Percentiles rank a stretch among this genome's conserved stretches.
Conservation (phyloP, 2,888 invertebrate genomes). For the Lacanobia wlatinum region DNA sequence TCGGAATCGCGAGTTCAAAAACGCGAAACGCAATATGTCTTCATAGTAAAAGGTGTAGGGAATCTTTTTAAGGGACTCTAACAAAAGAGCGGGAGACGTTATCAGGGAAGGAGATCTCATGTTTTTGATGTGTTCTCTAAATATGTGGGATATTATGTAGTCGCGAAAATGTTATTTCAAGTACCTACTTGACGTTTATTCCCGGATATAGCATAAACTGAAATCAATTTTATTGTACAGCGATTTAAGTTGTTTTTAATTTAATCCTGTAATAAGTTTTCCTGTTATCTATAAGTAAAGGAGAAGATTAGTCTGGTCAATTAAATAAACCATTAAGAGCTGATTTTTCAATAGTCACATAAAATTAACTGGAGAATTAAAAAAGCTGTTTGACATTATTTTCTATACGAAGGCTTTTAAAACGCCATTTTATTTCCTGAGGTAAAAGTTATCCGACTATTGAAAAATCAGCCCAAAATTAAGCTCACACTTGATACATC, state of each 20-base stretch:
- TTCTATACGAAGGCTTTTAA: too few relatives aligned
- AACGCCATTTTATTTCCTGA: not conserved
- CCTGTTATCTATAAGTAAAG: too few relatives aligned
- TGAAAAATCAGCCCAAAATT: too few relatives aligned
- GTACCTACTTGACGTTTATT: constrained; percentile 18
- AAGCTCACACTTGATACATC: too few relatives aligned
- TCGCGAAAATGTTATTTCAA: constrained; percentile 37
- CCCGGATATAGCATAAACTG: constrained; percentile 6
- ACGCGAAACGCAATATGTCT: constrained; percentile 91
- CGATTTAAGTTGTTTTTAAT: not conserved
- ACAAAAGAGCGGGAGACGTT: constrained; percentile 84
- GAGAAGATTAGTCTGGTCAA: too few relatives aligned
- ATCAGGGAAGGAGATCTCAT: constrained; percentile 83
- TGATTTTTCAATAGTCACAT: too few relatives aligned
- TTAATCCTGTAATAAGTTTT: not conserved
- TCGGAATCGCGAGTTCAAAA: constrained; percentile 90
- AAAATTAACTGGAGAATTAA: too few relatives aligned
- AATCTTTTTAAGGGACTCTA: constrained; percentile 85
- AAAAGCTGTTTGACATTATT: too few relatives aligned
- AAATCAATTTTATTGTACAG: not conserved
- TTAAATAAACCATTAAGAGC: too few relatives aligned
- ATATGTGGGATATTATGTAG: constrained; percentile 68
- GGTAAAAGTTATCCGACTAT: too few relatives aligned
- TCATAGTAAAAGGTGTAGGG: constrained; percentile 86
- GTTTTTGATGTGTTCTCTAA: constrained; percentile 80